These are phyloP conservation scores for Sarcophaga variegata DNA, from an alignment of 2,888 invertebrate species.

Conservation along the genomic window DNA sequence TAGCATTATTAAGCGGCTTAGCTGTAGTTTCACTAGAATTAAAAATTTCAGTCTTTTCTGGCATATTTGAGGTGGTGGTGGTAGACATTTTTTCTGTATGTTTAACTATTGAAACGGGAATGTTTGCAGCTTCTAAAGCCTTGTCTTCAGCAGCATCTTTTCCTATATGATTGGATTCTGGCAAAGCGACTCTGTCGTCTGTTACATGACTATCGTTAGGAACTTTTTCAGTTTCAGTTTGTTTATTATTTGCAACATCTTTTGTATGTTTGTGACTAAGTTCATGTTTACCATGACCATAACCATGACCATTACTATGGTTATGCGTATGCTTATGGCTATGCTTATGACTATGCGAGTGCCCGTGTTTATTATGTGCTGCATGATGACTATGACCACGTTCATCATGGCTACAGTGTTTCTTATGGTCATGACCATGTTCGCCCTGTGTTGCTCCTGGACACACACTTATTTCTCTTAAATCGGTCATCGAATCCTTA, in stretches of 20 bases:
- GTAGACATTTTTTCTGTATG: neutral
- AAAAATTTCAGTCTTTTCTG: slow-evolving; percentile 33
- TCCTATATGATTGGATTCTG: neutral
- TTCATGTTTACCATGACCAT: neutral
- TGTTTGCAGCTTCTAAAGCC: neutral
- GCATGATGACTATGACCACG: slow-evolving; percentile 30
- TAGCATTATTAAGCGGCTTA: neutral
- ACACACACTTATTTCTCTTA: slow-evolving; percentile 74
- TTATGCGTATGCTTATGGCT: slow-evolving; percentile 10
- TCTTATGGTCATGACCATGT: slow-evolving; percentile 23
- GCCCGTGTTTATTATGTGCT: slow-evolving; percentile 5
- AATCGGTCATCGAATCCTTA: slow-evolving; percentile 76
- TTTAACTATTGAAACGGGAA: neutral
- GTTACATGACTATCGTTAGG: slow-evolving; percentile 14
- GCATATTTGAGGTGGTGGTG: neutral
- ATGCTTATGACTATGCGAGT: slow-evolving; percentile 3
- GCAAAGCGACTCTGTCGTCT: neutral
- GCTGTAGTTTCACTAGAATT: neutral
- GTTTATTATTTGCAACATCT: neutral
- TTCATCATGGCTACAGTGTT: neutral
- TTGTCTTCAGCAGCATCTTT: neutral
- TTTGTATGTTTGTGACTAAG: neutral
- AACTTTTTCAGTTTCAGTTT: slow-evolving; percentile 11
- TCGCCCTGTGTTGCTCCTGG: slow-evolving; percentile 59
- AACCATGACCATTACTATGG: slow-evolving; percentile 1